Evolutionary conservation across 2,797 vertebrate genomes (phyloP).

Genomic region (Oreortyx pictus): DNA sequence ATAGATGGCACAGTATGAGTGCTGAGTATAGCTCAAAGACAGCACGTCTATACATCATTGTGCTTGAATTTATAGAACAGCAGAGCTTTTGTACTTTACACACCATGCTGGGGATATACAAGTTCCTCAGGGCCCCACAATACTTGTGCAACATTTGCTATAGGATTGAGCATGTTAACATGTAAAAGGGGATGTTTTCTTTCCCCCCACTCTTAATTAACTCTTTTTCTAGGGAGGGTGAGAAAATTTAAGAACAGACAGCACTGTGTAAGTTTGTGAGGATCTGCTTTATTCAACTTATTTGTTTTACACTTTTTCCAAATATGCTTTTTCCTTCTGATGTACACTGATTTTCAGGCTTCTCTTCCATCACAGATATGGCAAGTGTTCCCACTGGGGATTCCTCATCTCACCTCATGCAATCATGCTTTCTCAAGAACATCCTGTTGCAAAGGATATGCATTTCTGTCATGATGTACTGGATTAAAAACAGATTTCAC

Average conservation of each 20-base stretch:
- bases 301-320: not conserved
- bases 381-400: not conserved
- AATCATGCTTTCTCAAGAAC: not conserved
- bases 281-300: not conserved
- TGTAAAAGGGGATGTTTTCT: not conserved
- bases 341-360: not conserved
- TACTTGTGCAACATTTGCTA: not conserved
- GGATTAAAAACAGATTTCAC: not conserved
- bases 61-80: not conserved
- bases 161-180: not conserved
- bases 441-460: not conserved
- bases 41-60: not conserved
- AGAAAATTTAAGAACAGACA: too few species aligned
- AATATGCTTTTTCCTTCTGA: not conserved
- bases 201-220: not conserved
- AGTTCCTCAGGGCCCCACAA: not conserved
- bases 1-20: not conserved
- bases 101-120: accelerated
- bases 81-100: not conserved
- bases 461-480: not conserved
- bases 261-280: too few species aligned
- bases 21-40: not conserved
- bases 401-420: not conserved
- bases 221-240: not conserved
- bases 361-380: not conserved